Evolutionary conservation across 2,888 invertebrate genomes (phyloP), one percentile per base, ranked within the genome.

Genomic region (Cantharis lateralis): DNA sequence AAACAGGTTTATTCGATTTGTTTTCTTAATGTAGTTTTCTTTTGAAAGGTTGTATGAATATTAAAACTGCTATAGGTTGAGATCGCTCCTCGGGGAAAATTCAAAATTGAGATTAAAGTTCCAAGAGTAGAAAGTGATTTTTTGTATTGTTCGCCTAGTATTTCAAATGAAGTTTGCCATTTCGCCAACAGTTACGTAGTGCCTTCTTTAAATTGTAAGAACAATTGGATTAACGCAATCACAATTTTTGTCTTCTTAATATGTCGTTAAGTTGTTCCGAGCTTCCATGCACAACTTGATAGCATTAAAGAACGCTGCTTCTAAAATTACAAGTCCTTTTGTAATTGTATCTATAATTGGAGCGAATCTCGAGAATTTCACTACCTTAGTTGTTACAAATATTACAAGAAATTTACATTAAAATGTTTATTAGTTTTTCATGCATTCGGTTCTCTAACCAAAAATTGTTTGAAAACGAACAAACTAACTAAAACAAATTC

Each of bases 1-100:
- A 79, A 80, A 79, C 78, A 81, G 77, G 80, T 81, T 81, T 80
- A 81, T 81, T 81, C 79, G 80, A 80, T 81, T 81, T 81, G 78
- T 80, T 81, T 80, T 77, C 81, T 78, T 78, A 80, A 79, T 76
- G 81, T 75, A 74, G 79, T 79, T 77, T 78, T 80, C 76, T 79
- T 79, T 78, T 75, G 72, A 79, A 75, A 79, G 79, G 75, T 73
- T 77, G 71, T 80, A 80, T 80, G 81, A 81, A 81, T 81, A 80
- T 81, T 81, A 80, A 81, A 80, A 76, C 68, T 76, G 69, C 77
- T 78, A 79, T 78, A 71, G 74, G 71, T 70, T 32, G 71, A 68
- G 78, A 78, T 78, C 74, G 74, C 72, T 74, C 76, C 74, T 70
- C 61, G 26, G 76, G 75, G 76, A 78, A 72, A 78, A 75, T 73